Evolutionary conservation across 2,113 vertebrate genomes (phyloP).

Genomic region (Sphyrna mokarran): DNA sequence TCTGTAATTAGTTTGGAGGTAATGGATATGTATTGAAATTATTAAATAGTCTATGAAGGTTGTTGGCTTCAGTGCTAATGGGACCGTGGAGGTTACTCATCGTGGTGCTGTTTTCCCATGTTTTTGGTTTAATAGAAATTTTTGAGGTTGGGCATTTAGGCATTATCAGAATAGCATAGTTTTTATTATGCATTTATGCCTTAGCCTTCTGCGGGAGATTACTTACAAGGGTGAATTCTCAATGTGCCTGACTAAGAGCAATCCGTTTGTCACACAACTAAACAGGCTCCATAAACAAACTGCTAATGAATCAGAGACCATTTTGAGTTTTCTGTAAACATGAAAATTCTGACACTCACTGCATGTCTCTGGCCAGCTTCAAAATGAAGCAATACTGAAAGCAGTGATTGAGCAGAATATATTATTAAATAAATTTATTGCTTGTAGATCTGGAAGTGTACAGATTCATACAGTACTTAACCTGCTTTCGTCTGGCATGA

Average conservation of each 20-base stretch:
- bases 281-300: constrained; percentile 38
- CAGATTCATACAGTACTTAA: constrained; percentile 4
- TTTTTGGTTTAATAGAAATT: background rate
- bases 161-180: background rate
- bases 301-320: constrained; percentile 38
- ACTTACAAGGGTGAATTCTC: constrained; percentile 15
- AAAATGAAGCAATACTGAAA: constrained; percentile 34
- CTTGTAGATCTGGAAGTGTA: constrained; percentile 9
- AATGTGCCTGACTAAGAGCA: constrained; percentile 7
- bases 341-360: constrained; percentile 23
- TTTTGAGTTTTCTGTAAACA: constrained; percentile 38
- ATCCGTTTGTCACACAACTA: background rate
- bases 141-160: background rate
- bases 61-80: background rate
- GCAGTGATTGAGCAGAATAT: constrained; percentile 14
- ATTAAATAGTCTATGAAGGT: background rate
- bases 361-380: constrained; percentile 19
- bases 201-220: constrained; percentile 17
- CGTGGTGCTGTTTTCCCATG: background rate
- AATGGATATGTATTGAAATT: background rate
- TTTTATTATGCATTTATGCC: background rate
- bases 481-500: background rate
- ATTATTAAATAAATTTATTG: constrained; percentile 33
- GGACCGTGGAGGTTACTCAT: background rate
- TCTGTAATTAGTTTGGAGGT: background rate